Evolutionary conservation across 2,888 invertebrate species (phyloP).

Genomic region (Pseudococcus longispinus): DNA sequence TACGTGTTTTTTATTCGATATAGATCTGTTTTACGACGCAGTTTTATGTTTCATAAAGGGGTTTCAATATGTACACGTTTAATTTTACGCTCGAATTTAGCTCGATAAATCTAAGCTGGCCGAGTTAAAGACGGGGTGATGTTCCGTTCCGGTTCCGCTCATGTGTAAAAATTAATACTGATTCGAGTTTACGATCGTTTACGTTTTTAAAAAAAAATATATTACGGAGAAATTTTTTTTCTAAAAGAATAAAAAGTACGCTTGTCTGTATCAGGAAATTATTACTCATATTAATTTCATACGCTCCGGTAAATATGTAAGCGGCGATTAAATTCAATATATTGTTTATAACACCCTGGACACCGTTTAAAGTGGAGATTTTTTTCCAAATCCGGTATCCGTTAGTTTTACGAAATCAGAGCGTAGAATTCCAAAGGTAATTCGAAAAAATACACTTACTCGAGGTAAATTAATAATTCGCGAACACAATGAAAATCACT

Average conservation of each 20-base stretch:
- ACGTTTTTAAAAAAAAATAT: background rate
- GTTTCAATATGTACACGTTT: slow-evolving; percentile 6
- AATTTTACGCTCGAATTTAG: slow-evolving; percentile 9
- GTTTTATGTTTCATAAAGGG: background rate
- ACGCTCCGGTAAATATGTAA: slow-evolving; percentile 8
- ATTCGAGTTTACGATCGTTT: slow-evolving; percentile 2
- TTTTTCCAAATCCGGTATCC: background rate
- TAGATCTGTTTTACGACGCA: background rate
- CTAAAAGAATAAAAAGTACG: background rate
- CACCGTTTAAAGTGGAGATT: background rate
- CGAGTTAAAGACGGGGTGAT: background rate
- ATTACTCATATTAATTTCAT: slow-evolving; percentile 4
- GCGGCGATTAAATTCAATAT: slow-evolving; percentile 17
- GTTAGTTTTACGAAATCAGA: too few species aligned
- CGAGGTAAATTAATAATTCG: background rate
- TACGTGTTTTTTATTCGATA: background rate
- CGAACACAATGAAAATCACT: background rate
- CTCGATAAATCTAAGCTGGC: slow-evolving; percentile 5
- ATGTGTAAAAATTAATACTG: slow-evolving; percentile 28
- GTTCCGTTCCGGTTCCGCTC: background rate
- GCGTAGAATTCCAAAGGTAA: background rate
- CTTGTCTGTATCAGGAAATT: slow-evolving; percentile 1
- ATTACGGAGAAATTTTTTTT: slow-evolving; percentile 7
- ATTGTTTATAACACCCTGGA: background rate
- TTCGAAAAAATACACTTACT: background rate